These are phyloP conservation scores for Empidonax alnorum DNA, from an alignment of 2,113 vertebrate species.

Conservation along the genomic window DNA sequence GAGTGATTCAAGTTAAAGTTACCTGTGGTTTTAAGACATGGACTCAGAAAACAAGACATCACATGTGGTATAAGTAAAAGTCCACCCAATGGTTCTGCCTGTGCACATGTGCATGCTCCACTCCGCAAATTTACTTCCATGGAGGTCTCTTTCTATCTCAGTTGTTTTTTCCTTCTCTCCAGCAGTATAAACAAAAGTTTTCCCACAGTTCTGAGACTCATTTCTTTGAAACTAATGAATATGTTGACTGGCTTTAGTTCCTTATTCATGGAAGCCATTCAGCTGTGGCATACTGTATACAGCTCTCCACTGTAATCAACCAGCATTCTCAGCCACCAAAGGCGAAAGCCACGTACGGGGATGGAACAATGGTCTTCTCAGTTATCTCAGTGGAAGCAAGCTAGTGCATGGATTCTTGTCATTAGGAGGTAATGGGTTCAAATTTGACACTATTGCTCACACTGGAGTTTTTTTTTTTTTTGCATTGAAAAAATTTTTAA, in stretches of 20 bases:
- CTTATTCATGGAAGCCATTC: conserved; percentile 66
- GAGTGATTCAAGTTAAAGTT: neutral
- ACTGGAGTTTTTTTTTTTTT: neutral
- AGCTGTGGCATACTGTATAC: conserved; percentile 54
- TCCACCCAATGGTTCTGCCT: neutral
- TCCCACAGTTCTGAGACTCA: conserved; percentile 61
- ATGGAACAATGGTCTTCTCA: conserved; percentile 33
- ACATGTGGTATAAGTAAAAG: neutral
- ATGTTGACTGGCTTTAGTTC: conserved; percentile 38
- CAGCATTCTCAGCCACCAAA: conserved; percentile 21
- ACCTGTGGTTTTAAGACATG: neutral
- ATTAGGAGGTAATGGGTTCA: neutral
- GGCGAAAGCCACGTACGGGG: neutral
- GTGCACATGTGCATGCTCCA: neutral
- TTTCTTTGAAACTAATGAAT: conserved; percentile 66
- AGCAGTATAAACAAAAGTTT: conserved; percentile 59
- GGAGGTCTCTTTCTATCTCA: conserved; percentile 34
- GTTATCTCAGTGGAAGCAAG: neutral
- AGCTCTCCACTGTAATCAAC: conserved; percentile 34
- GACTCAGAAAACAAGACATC: neutral
- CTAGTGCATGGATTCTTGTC: neutral
- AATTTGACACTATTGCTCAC: neutral
- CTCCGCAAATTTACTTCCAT: neutral
- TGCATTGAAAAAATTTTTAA: neutral
- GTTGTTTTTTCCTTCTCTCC: neutral